Evolutionary conservation across 92 coral and sea anemone genomes (phyloP), one percentile per base, ranked within the genome.

Genomic region (Porites evermanni): DNA sequence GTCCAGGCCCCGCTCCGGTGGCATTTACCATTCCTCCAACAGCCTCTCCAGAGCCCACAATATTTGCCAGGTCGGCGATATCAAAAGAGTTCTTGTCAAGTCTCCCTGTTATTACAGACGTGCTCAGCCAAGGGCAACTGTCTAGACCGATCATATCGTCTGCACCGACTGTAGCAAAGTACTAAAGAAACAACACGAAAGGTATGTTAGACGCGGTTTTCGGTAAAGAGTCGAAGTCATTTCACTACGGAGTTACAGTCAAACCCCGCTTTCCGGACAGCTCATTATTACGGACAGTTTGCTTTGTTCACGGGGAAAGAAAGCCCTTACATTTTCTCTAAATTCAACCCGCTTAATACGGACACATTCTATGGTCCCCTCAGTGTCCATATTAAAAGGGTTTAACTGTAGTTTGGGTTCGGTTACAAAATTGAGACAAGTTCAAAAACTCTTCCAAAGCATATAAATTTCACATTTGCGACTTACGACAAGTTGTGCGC

Each of bases 1-100:
- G 94, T 18, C 72, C 92, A 32, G 95, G 79, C 12, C 85, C 84
- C 63, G 93, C 89, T 20, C 94, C 98, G 17, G 93, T 89, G 56
- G 94, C 91, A 77, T 89, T 94, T 44, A 97, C 93, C 77, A 97
- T 93, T 24, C 98, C 97, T 9, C 99, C 99, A 26, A 97, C 96
- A 20, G 98, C 94, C 65, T 97, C 99, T 20, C 99, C 99, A 65
- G 99, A 90, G 52, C 98, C 98, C 65, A 97, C 96, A 67, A 97
- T 95, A 75, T 95, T 86, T 70, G 97, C 93, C 56, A 95, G 88
- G 74, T 97, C 99, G 61, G 97, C 91, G 18, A 97, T 93, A 82
- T 90, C 99, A 87, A 91, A 91, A 63, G 95, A 86, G 86, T 95
- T 95, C 88, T 89, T 82, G 66, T 91, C 76, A 65, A 91, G 98